Conservation (phyloP, 2,797 vertebrate species). For the Erethizon dorsatum region DNA sequence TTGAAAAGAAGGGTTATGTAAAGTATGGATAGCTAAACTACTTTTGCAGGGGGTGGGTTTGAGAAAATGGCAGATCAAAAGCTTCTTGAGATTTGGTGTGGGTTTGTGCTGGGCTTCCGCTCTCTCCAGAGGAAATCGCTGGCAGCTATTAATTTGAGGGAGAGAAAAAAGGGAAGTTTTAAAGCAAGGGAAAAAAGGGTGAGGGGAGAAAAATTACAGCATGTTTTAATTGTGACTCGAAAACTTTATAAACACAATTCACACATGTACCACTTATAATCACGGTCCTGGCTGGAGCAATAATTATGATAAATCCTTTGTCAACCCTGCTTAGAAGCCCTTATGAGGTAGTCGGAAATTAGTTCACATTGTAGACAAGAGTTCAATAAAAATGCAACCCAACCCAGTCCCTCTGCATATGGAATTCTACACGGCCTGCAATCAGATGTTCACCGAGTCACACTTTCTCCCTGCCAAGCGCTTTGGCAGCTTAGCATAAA, state of each 20-base stretch:
- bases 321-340: constrained; percentile 87
- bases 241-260: constrained; percentile 89
- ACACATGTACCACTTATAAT: constrained; percentile 87
- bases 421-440: constrained; percentile 87
- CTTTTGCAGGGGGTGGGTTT: not conserved
- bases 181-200: constrained; percentile 74
- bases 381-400: constrained; percentile 84
- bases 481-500: constrained; percentile 90
- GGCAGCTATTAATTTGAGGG: constrained; percentile 89
- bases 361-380: constrained; percentile 87
- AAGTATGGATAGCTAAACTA: not conserved
- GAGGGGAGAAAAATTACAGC: constrained; percentile 78
- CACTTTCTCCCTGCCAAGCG: constrained; percentile 88
- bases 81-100: constrained; percentile 7
- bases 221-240: constrained; percentile 89
- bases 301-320: constrained; percentile 92
- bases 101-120: constrained; percentile 28
- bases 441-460: constrained; percentile 90
- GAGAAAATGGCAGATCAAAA: constrained; percentile 60
- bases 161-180: constrained; percentile 85
- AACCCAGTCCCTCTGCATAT: constrained; percentile 85
- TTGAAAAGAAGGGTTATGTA: constrained; percentile 43
- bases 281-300: constrained; percentile 84
- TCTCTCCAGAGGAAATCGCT: constrained; percentile 81
- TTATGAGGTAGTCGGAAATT: constrained; percentile 88